Percentiles rank a stretch among this genome's conserved stretches.
phyloP scores from a whole-genome alignment of 1,140 invertebrate genomes.

The Cydia pomonella region DNA sequence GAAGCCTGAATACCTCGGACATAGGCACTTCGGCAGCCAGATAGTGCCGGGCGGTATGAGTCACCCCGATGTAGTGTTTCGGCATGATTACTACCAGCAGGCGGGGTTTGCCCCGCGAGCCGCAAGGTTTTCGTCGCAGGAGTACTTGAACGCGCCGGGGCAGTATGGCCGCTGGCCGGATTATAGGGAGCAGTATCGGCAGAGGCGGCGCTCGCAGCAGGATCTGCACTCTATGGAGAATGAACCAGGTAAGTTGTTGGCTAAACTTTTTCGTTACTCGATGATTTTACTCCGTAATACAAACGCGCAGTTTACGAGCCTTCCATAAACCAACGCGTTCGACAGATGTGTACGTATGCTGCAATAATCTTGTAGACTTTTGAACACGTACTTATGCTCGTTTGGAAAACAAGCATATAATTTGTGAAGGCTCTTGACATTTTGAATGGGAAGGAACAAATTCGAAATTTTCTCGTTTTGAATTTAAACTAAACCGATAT shows the following conservation, averaged over 20 bases:
- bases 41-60: slow-evolving; percentile 64
- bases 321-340: too few species aligned
- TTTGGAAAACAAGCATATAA: too few species aligned
- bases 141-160: slow-evolving; percentile 74
- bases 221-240: slow-evolving; percentile 75
- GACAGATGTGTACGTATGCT: too few species aligned
- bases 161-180: slow-evolving; percentile 69
- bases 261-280: neutral
- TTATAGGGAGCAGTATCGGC: slow-evolving; percentile 65
- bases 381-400: too few species aligned
- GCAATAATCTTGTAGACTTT: too few species aligned
- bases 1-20: slow-evolving; percentile 68
- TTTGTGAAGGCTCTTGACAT: too few species aligned
- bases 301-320: too few species aligned
- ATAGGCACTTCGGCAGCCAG: slow-evolving; percentile 69
- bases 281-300: too few species aligned
- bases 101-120: slow-evolving; percentile 72
- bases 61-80: slow-evolving; percentile 76
- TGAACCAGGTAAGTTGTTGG: slow-evolving; percentile 66
- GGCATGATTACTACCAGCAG: slow-evolving; percentile 74
- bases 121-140: slow-evolving; percentile 77
- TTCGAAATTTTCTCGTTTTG: too few species aligned
- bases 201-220: slow-evolving; percentile 74
- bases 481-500: too few species aligned
- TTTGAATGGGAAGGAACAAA: too few species aligned